phyloP scores from a whole-genome alignment of 2,888 invertebrate genomes.

The Octonoba sinensis region DNA sequence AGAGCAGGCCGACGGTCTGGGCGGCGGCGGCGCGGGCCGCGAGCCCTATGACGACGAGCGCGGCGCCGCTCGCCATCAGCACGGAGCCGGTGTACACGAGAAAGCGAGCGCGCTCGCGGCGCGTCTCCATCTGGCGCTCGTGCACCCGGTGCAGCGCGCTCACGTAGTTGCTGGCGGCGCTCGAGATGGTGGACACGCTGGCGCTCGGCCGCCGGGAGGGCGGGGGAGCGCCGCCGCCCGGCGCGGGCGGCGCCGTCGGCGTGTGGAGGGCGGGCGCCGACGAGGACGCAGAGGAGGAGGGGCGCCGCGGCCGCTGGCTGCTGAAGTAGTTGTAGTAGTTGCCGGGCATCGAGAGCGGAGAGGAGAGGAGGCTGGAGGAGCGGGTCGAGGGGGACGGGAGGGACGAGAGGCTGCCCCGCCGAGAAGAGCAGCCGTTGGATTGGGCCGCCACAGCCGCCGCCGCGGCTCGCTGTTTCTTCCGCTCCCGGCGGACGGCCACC shows the following conservation, averaged over 20 bases:
- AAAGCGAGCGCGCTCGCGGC: conserved; percentile 57
- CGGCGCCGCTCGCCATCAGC: conserved; percentile 63
- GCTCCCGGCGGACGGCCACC: conserved; percentile 85
- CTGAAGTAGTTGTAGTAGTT: conserved; percentile 53
- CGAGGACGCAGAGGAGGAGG: conserved; percentile 24
- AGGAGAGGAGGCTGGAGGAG: conserved; percentile 55
- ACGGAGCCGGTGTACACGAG: conserved; percentile 64
- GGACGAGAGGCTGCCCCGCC: conserved; percentile 60
- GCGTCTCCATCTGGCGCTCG: conserved; percentile 51
- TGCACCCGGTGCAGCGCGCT: conserved; percentile 59
- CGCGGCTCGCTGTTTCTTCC: conserved; percentile 77
- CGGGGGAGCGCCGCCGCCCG: background rate
- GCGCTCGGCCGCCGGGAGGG: conserved; percentile 39
- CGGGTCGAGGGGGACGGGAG: conserved; percentile 57
- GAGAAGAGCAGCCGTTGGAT: conserved; percentile 16
- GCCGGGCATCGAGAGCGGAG: conserved; percentile 44
- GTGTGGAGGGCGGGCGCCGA: background rate
- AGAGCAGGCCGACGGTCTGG: conserved; percentile 65
- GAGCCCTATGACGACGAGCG: conserved; percentile 63
- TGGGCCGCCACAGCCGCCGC: conserved; percentile 21
- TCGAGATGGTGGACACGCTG: conserved; percentile 62
- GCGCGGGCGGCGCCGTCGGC: background rate
- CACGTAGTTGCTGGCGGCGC: conserved; percentile 60
- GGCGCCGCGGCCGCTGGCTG: conserved; percentile 31
- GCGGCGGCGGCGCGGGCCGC: conserved; percentile 48